phyloP scores from a whole-genome alignment of 2,113 vertebrate species.

The Vimba vimba region DNA sequence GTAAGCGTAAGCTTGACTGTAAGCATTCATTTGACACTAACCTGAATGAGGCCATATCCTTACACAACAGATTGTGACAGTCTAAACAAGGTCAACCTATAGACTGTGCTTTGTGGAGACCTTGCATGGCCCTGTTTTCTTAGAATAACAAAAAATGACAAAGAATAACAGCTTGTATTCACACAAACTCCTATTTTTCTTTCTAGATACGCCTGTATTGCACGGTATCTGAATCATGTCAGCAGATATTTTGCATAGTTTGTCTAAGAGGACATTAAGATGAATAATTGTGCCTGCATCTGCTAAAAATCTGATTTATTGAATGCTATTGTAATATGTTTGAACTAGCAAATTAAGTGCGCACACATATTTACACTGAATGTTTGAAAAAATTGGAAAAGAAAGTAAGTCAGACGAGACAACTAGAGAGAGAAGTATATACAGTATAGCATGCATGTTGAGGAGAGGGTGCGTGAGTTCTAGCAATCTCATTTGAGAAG shows the following conservation, averaged over 20 bases:
- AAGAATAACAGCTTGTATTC: neutral
- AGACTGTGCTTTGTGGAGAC: too few relatives aligned
- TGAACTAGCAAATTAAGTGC: neutral
- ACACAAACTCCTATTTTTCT: neutral
- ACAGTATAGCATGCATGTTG: neutral
- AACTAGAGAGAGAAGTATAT: neutral
- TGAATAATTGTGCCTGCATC: neutral
- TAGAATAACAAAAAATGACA: neutral
- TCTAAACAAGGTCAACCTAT: too few relatives aligned
- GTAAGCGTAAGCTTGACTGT: too few relatives aligned
- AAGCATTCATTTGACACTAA: too few relatives aligned
- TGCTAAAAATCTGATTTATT: conserved; percentile 13
- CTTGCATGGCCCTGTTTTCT: neutral
- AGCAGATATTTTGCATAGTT: conserved; percentile 17
- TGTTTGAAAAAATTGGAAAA: neutral
- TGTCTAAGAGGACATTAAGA: conserved; percentile 1
- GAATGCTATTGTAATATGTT: neutral
- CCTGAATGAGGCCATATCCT: too few relatives aligned
- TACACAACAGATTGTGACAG: too few relatives aligned
- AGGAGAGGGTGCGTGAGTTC: neutral
- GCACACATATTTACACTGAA: neutral
- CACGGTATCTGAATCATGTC: conserved; percentile 23
- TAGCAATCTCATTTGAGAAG: neutral
- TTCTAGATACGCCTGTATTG: neutral
- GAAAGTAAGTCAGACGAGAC: neutral